Conservation (phyloP, 2,113 vertebrate species). For the Chionomys nivalis region DNA sequence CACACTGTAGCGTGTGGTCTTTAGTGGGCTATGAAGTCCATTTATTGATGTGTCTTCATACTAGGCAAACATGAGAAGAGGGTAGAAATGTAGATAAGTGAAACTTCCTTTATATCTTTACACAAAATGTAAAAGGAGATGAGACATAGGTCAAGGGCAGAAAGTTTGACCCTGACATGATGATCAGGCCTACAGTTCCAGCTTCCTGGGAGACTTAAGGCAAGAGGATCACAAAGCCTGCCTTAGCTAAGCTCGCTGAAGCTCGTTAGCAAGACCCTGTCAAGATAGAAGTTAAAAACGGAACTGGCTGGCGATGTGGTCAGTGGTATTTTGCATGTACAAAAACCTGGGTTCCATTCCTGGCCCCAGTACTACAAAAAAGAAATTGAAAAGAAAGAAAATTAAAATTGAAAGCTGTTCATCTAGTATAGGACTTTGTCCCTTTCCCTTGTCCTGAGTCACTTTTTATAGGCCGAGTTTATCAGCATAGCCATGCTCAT, state of each 20-base stretch:
- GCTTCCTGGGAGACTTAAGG: not conserved
- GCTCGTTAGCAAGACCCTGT: not conserved
- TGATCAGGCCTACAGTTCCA: not conserved
- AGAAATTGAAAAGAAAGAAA: not conserved
- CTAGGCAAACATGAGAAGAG: not conserved
- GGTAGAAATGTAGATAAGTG: not conserved
- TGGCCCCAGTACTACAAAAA: not conserved
- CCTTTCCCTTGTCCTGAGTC: not conserved
- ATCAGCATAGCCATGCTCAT: not conserved
- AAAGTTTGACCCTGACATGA: not conserved
- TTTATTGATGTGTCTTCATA: not conserved
- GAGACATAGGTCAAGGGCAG: not conserved
- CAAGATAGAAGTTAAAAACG: not conserved
- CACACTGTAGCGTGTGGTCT: not conserved
- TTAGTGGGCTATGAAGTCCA: not conserved
- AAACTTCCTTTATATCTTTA: not conserved
- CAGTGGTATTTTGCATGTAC: not conserved
- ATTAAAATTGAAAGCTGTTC: not conserved
- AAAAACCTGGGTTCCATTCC: not conserved
- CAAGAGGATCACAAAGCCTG: not conserved
- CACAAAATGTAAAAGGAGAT: not conserved
- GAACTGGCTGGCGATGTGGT: not conserved
- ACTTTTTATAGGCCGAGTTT: not conserved
- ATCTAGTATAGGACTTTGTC: not conserved
- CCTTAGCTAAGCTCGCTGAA: not conserved